phyloP scores from a whole-genome alignment of 2,797 vertebrate genomes.

The Mormyrus proboscirostris region DNA sequence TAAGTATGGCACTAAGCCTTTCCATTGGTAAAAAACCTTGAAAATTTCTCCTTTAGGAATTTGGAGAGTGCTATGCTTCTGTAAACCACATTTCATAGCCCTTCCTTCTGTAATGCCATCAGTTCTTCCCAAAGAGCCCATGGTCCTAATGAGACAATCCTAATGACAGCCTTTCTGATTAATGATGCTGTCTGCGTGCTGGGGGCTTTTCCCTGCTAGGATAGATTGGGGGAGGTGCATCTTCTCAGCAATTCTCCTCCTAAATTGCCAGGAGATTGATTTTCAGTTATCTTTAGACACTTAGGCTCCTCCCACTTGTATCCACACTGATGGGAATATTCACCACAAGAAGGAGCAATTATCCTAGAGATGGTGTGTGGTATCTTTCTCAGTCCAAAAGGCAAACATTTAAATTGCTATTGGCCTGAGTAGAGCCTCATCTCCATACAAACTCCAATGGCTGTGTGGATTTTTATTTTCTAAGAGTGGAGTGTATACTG shows the following conservation, averaged over 20 bases:
- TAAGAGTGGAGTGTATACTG: neutral
- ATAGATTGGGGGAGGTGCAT: conserved; percentile 37
- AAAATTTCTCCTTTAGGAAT: neutral
- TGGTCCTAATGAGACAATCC: conserved; percentile 42
- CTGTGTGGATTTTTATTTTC: neutral
- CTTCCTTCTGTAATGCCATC: conserved; percentile 30
- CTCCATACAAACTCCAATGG: neutral
- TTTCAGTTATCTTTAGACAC: conserved; percentile 38
- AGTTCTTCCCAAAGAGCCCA: conserved; percentile 36
- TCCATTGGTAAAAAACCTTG: neutral
- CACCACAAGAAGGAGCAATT: neutral
- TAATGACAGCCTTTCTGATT: conserved; percentile 45
- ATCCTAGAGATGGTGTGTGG: neutral
- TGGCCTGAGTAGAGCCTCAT: neutral
- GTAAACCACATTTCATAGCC: conserved; percentile 23
- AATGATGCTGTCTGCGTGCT: conserved; percentile 31
- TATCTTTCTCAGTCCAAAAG: neutral
- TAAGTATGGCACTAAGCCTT: neutral
- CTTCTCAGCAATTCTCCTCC: conserved; percentile 27
- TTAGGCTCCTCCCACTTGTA: neutral
- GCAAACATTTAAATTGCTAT: neutral
- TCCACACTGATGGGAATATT: neutral
- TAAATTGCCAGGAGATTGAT: conserved; percentile 40
- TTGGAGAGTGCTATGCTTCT: neutral
- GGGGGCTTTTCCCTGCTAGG: conserved; percentile 42